Evolutionary conservation across 2,113 vertebrate genomes (phyloP).

Genomic region (Sarotherodon lohbergeri): DNA sequence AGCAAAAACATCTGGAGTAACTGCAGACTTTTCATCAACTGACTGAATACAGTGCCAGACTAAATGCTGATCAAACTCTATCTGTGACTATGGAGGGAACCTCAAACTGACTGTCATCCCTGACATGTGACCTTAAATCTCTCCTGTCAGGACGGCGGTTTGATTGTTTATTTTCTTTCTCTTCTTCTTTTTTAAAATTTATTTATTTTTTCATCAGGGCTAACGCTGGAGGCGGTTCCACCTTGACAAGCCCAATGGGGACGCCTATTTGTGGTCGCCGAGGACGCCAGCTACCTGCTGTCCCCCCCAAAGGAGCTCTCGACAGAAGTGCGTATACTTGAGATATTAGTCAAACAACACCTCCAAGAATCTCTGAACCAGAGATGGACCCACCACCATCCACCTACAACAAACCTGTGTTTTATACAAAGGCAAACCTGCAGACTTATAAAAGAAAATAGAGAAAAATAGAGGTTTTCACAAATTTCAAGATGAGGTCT

Average conservation of each 20-base stretch:
- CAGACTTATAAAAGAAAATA: not conserved
- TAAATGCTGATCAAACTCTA: not conserved
- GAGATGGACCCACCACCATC: not conserved
- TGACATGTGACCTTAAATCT: not conserved
- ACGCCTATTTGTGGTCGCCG: constrained; percentile 78
- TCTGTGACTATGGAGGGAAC: not conserved
- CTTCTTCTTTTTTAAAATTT: fast-evolving
- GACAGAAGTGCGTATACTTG: constrained; percentile 80
- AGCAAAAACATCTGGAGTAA: not conserved
- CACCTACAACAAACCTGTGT: not conserved
- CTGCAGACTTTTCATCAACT: not conserved
- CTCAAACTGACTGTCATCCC: not conserved
- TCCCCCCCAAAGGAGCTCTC: constrained; percentile 82
- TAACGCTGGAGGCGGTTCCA: constrained; percentile 69
- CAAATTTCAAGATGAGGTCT: not conserved
- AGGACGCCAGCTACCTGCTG: constrained; percentile 84
- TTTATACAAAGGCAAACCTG: not conserved
- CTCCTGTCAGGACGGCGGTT: not conserved
- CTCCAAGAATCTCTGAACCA: not conserved
- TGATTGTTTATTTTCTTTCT: not conserved
- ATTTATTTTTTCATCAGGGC: not conserved
- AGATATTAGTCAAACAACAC: not conserved
- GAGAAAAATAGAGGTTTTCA: not conserved
- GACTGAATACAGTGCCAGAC: not conserved
- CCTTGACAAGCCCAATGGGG: constrained; percentile 85